phyloP scores from a whole-genome alignment of 2,888 invertebrate genomes.

The Euspilapteryx auroguttella region DNA sequence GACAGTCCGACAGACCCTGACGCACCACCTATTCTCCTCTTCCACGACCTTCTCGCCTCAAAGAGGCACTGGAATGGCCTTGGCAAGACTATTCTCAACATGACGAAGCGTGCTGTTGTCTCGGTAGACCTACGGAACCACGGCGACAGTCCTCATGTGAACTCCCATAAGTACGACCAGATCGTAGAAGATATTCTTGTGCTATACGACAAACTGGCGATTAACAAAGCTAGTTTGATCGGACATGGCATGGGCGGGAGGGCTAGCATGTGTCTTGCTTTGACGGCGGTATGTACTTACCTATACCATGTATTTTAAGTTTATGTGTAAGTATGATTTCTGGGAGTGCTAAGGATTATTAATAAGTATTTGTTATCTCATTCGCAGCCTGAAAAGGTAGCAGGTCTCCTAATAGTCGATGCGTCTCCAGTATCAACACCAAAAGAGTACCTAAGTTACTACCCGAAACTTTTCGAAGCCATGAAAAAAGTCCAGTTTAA shows the following conservation, averaged over 20 bases:
- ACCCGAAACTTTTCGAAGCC: slow-evolving; percentile 63
- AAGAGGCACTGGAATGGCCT: slow-evolving; percentile 87
- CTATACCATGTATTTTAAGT: no score
- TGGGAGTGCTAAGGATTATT: no score
- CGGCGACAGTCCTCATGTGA: slow-evolving; percentile 83
- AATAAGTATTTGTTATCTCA: no score
- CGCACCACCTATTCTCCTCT: slow-evolving; percentile 42
- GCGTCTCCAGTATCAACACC: slow-evolving; percentile 64
- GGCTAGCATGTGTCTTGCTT: slow-evolving; percentile 77
- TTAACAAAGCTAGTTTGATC: slow-evolving; percentile 66
- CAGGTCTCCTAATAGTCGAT: slow-evolving; percentile 67
- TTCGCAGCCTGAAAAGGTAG: slow-evolving; percentile 60
- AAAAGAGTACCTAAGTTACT: slow-evolving; percentile 44
- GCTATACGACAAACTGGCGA: slow-evolving; percentile 61
- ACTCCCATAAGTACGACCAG: slow-evolving; percentile 70
- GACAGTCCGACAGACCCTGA: slow-evolving; percentile 14
- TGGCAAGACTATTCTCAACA: slow-evolving; percentile 69
- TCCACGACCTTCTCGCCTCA: slow-evolving; percentile 86
- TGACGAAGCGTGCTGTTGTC: slow-evolving; percentile 73
- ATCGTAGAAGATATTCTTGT: slow-evolving; percentile 74
- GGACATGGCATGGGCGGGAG: slow-evolving; percentile 95
- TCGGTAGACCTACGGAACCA: slow-evolving; percentile 93
- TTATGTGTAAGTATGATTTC: no score
- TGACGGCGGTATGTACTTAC: slow-evolving; percentile 58
- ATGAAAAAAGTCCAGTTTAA: slow-evolving; percentile 27